phyloP scores from a whole-genome alignment of 2,888 invertebrate genomes.

The Eupeodes latifasciatus region DNA sequence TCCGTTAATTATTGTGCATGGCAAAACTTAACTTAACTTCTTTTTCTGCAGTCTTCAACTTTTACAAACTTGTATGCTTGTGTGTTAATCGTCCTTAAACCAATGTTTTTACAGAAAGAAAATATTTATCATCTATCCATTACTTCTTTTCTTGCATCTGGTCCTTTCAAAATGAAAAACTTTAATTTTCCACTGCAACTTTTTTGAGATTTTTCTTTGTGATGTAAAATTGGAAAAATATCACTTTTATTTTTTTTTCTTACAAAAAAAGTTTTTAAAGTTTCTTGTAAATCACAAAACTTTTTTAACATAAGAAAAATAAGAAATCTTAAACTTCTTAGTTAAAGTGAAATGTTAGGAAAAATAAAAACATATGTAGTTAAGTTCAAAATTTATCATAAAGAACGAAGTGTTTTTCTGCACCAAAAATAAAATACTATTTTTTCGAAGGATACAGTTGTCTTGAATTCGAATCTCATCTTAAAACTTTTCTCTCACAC shows the following conservation, averaged over 20 bases:
- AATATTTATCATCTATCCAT: slow-evolving; percentile 6
- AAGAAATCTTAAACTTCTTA: background rate
- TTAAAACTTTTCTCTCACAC: too few species aligned
- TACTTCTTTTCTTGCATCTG: slow-evolving; percentile 15
- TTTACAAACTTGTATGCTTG: background rate
- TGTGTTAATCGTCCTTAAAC: background rate
- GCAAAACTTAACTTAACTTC: background rate
- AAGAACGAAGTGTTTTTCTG: background rate
- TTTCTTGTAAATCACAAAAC: slow-evolving; percentile 22
- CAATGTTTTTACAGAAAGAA: background rate
- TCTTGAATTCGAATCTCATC: too few species aligned
- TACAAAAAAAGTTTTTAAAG: background rate
- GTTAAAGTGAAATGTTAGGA: background rate
- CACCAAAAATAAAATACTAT: too few species aligned
- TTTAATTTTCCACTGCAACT: slow-evolving; percentile 15
- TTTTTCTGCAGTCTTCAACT: slow-evolving; percentile 10
- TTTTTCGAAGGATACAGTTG: too few species aligned
- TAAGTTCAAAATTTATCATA: background rate
- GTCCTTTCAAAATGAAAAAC: background rate
- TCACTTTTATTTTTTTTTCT: background rate
- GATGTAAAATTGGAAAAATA: slow-evolving; percentile 26
- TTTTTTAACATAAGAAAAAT: background rate
- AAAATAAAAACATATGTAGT: background rate
- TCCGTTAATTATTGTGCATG: background rate
- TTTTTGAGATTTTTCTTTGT: slow-evolving; percentile 24